Evolutionary conservation across 2,113 vertebrate genomes (phyloP).

Genomic region (Melozone crissalis): DNA sequence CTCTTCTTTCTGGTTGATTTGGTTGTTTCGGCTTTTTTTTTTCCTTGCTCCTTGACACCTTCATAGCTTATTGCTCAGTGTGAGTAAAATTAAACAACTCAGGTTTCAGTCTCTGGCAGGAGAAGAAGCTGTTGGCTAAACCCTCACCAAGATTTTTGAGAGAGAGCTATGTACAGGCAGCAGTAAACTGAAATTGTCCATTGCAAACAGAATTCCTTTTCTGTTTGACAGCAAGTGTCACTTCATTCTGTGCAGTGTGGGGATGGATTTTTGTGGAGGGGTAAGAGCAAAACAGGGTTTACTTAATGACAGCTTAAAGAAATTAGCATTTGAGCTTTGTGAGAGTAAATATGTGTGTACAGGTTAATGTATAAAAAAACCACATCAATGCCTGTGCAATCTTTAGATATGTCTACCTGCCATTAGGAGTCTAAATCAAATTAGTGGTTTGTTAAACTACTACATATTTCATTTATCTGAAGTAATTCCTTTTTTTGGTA

Average conservation of each 20-base stretch:
- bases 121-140: slow-evolving; percentile 58
- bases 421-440: neutral
- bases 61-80: neutral
- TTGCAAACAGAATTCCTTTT: slow-evolving; percentile 2
- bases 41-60: neutral
- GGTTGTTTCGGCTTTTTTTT: neutral
- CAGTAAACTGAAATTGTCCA: slow-evolving; percentile 29
- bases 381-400: neutral
- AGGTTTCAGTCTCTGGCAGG: slow-evolving; percentile 6
- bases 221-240: neutral
- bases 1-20: neutral
- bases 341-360: neutral
- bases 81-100: neutral
- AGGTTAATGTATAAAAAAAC: neutral
- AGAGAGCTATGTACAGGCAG: neutral
- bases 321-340: neutral
- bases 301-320: neutral
- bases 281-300: neutral
- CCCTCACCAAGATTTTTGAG: slow-evolving; percentile 34
- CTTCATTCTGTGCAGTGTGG: neutral
- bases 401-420: neutral
- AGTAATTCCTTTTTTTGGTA: neutral
- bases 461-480: neutral
- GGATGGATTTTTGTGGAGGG: neutral
- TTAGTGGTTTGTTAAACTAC: neutral